phyloP scores from a whole-genome alignment of 2,113 vertebrate species.

The Saguinus midas region DNA sequence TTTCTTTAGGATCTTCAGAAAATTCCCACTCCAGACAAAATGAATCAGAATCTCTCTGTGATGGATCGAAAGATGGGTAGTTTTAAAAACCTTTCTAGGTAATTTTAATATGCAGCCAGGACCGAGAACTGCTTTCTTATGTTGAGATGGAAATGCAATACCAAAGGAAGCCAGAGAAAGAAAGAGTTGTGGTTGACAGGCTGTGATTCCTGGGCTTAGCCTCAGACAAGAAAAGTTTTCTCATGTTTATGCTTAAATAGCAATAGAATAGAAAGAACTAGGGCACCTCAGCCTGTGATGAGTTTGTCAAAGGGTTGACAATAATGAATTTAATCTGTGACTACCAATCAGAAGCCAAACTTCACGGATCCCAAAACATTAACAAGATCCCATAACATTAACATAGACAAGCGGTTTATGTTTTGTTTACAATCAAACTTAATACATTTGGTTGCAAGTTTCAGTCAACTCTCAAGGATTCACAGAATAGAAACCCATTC shows the following conservation, averaged over 20 bases:
- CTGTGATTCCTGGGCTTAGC: background rate
- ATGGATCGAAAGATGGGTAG: background rate
- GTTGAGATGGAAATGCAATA: background rate
- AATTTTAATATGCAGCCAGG: background rate
- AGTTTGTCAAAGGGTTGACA: background rate
- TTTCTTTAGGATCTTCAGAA: constrained; percentile 4
- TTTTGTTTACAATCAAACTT: background rate
- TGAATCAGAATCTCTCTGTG: background rate
- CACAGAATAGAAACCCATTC: background rate
- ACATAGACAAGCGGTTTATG: background rate
- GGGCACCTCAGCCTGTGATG: background rate
- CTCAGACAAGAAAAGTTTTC: background rate
- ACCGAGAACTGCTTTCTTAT: background rate
- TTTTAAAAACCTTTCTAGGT: background rate
- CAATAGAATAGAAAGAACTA: background rate
- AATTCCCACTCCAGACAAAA: background rate
- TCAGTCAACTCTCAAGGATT: background rate
- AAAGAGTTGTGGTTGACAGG: background rate
- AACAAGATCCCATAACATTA: background rate
- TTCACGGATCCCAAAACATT: background rate
- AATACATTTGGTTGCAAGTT: background rate
- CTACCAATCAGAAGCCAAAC: background rate
- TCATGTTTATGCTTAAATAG: background rate
- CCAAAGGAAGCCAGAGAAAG: background rate
- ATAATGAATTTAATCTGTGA: background rate